Conservation (phyloP, 1,140 invertebrate species). For the Diachasma alloeum region DNA sequence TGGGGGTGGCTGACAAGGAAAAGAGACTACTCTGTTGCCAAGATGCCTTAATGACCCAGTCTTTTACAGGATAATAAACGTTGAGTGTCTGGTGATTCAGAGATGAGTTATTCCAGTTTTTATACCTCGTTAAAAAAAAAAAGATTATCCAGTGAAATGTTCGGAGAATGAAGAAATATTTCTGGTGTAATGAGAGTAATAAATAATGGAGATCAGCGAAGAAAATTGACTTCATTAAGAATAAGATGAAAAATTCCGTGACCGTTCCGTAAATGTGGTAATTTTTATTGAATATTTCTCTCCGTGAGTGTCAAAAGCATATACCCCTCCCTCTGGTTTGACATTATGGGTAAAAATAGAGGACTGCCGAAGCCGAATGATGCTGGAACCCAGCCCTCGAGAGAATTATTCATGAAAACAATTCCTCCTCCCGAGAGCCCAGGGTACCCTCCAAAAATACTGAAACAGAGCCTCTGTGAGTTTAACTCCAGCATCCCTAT, state of each 20-base stretch:
- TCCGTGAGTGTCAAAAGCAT: too few species aligned
- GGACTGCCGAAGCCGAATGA: too few species aligned
- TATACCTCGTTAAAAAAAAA: neutral
- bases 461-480: neutral
- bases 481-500: neutral
- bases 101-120: neutral
- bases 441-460: neutral
- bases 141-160: neutral
- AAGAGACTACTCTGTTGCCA: neutral
- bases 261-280: too few species aligned
- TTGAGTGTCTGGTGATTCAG: neutral
- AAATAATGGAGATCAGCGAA: too few species aligned
- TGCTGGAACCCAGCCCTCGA: too few species aligned
- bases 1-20: neutral
- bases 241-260: too few species aligned
- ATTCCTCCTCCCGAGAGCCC: too few species aligned
- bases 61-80: slow-evolving; percentile 28
- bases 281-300: too few species aligned
- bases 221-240: too few species aligned
- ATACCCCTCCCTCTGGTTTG: too few species aligned
- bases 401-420: too few species aligned
- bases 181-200: neutral
- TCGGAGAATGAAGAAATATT: neutral
- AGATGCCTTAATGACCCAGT: slow-evolving; percentile 26
- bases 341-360: too few species aligned